Percentiles rank a stretch among this genome's conserved stretches.
Conservation (phyloP, 2,888 invertebrate species). For the Nebria brevicollis region DNA sequence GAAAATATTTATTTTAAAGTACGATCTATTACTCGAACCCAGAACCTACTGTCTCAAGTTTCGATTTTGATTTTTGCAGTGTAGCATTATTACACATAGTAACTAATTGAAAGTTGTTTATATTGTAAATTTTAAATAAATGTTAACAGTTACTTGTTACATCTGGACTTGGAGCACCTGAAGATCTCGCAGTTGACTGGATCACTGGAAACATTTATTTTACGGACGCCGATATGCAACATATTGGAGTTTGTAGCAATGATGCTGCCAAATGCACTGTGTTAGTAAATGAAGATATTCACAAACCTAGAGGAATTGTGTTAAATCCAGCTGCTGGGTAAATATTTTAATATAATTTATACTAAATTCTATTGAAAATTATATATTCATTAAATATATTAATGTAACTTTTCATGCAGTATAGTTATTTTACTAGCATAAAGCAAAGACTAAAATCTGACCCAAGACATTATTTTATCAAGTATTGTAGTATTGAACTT, state of each 20-base stretch:
- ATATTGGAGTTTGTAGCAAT: slow-evolving; percentile 79
- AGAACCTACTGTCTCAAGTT: too few relatives aligned
- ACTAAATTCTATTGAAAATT: not conserved
- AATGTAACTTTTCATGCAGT: too few relatives aligned
- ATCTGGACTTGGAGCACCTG: slow-evolving; percentile 76
- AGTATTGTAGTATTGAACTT: too few relatives aligned
- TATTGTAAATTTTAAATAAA: slow-evolving; percentile 14
- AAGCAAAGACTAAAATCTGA: too few relatives aligned
- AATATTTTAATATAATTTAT: slow-evolving; percentile 49
- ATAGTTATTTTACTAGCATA: too few relatives aligned
- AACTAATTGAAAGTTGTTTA: not conserved
- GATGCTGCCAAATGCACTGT: slow-evolving; percentile 75
- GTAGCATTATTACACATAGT: too few relatives aligned
- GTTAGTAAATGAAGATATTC: slow-evolving; percentile 69
- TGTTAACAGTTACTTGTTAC: slow-evolving; percentile 67
- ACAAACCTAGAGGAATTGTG: slow-evolving; percentile 76
- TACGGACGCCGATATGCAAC: slow-evolving; percentile 75
- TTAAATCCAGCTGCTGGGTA: slow-evolving; percentile 76
- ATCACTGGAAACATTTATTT: slow-evolving; percentile 84
- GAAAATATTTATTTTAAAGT: too few relatives aligned
- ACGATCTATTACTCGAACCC: too few relatives aligned
- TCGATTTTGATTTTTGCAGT: too few relatives aligned
- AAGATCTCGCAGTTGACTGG: slow-evolving; percentile 82
- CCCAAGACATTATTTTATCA: too few relatives aligned
- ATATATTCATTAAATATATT: not conserved